Base-by-base conservation (phyloP, 2,888 invertebrate species). In the Chesias legatella region DNA sequence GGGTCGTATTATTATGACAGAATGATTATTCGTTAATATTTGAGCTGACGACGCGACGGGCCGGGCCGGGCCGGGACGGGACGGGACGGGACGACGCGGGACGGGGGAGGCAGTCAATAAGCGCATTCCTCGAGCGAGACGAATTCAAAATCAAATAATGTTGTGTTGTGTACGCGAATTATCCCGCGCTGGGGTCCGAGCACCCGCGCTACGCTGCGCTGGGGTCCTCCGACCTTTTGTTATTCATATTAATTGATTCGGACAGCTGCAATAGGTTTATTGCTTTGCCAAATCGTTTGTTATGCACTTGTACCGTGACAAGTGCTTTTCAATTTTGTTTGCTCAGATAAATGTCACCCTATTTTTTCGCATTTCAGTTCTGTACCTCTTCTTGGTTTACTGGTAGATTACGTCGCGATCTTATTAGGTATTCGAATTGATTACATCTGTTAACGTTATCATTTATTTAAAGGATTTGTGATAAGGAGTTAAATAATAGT, bases 141-240 rank as follows among this genome's bases (percentile, higher is more conserved):
- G 64, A 83, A 85, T 85, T 83, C 76, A 78, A 84, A 85, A 86
- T 86, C 84, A 85, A 86, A 86, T 84, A 86, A 85, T 82, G 78
- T 75, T 76, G 78, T 73, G 37, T 41, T 28, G 41, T 28, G 41
- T 34, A 20, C 10, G 72, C 79, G 78, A 73, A 79, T 79, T 77
- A 77, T 66, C 10, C 17, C 7, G 29, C 3, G 6, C 30, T 0
- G 23, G 10, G 7, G 9, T 23, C 9, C 4, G 7, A 6, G 9
- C 6, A 8, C n/a, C n/a, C 79, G 78, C 73, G 79, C 78, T 77
- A 77, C 65, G 8, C 17, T 6, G 29, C 3, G 6, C 30, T 0
- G 23, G 10, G 7, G 9, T 23, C 9, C 4, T 1, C 31, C 33
- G 10, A 11, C 28, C 42, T 28, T 34, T 37, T 35, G 33, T 38